Conservation (phyloP, 2,888 invertebrate species). For the Ypsolopha sequella region DNA sequence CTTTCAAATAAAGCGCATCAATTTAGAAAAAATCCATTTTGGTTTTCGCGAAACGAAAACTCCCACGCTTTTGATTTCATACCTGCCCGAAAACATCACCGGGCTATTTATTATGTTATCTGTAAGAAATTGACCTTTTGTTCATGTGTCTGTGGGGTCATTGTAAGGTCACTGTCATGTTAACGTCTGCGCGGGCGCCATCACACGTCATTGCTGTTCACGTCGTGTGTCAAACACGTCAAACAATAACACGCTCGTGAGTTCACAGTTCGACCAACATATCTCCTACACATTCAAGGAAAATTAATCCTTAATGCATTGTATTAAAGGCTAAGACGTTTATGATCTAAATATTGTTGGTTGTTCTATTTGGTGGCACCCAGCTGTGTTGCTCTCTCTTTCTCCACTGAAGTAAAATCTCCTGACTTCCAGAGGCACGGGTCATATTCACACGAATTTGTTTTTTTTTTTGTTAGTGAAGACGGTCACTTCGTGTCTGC, state of each 20-base stretch:
- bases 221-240: slow-evolving; percentile 1
- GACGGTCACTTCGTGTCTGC: too few species aligned
- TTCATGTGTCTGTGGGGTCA: background rate
- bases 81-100: background rate
- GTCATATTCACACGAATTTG: background rate
- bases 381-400: slow-evolving; percentile 2
- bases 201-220: slow-evolving; percentile 11
- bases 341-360: background rate
- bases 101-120: background rate
- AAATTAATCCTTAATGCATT: background rate
- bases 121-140: background rate
- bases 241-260: background rate
- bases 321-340: background rate
- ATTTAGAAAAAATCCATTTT: too few species aligned
- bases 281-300: background rate
- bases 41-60: background rate
- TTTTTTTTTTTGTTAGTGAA: background rate
- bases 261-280: background rate
- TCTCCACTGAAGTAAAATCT: background rate
- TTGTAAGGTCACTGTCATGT: slow-evolving; percentile 7
- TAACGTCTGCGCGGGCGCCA: slow-evolving; percentile 8
- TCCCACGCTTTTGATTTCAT: background rate
- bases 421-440: background rate
- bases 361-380: background rate
- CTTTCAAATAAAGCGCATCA: too few species aligned